Evolutionary conservation across 2,888 invertebrate genomes (phyloP).

Genomic region (Plagodis dolabraria): DNA sequence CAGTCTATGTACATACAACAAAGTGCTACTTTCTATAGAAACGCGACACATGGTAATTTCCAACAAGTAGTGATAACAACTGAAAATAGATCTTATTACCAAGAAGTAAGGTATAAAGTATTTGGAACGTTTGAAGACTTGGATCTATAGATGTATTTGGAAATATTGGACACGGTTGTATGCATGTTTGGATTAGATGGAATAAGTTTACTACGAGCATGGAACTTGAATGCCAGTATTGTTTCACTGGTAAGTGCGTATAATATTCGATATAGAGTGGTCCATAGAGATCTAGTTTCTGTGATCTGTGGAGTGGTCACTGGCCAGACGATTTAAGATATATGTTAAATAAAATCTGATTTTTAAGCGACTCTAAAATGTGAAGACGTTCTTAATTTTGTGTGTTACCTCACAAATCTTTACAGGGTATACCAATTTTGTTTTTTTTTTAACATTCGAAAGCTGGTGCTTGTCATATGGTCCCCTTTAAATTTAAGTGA

Average conservation of each 20-base stretch:
- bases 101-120: background rate
- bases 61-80: slow-evolving; percentile 41
- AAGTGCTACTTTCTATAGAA: slow-evolving; percentile 75
- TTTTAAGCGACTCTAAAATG: no score
- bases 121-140: background rate
- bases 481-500: no score
- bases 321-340: no score
- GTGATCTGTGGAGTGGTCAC: no score
- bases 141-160: slow-evolving; percentile 61
- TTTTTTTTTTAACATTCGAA: no score
- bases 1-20: slow-evolving; percentile 64
- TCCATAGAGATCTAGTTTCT: no score
- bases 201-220: no score
- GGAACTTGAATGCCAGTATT: slow-evolving; percentile 31
- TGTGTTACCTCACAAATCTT: no score
- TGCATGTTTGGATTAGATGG: slow-evolving; percentile 33
- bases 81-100: background rate
- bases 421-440: no score
- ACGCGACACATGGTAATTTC: slow-evolving; percentile 67
- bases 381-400: no score
- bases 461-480: no score
- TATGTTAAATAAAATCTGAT: no score
- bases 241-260: slow-evolving; percentile 18
- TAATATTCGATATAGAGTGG: slow-evolving; percentile 9
- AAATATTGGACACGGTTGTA: slow-evolving; percentile 59